Conservation (phyloP, 2,113 vertebrate genomes). For the Neodon shergylaensis region DNA sequence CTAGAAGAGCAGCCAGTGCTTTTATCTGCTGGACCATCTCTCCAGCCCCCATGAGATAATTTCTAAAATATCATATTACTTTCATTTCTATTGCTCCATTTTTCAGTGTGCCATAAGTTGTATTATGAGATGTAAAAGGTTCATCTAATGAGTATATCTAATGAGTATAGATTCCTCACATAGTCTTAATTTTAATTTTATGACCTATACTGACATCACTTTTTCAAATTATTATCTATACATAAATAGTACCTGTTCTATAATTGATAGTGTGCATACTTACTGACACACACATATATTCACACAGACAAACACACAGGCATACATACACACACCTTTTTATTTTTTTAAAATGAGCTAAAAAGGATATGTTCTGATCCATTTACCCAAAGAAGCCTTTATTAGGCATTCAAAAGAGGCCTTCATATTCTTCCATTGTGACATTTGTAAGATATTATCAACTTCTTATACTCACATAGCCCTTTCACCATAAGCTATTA, state of each 20-base stretch:
- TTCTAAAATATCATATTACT: not conserved
- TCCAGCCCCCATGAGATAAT: not conserved
- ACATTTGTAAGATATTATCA: not conserved
- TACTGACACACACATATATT: not conserved
- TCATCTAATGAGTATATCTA: not conserved
- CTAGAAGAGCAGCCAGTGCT: not conserved
- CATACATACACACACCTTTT: not conserved
- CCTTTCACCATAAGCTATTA: not conserved
- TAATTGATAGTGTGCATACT: not conserved
- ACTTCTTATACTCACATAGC: not conserved
- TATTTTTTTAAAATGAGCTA: not conserved
- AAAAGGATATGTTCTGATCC: not conserved
- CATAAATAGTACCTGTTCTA: not conserved
- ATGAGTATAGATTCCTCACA: not conserved
- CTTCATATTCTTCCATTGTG: not conserved
- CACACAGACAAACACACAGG: not conserved
- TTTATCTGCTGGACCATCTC: not conserved
- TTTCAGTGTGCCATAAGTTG: not conserved
- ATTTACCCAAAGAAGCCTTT: not conserved
- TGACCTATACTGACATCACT: not conserved
- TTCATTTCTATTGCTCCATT: not conserved
- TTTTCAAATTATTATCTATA: conserved; percentile 5
- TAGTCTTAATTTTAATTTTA: conserved; percentile 39
- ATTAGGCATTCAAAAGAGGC: not conserved
- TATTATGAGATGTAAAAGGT: not conserved